Percentiles rank a stretch among this genome's conserved stretches.
phyloP scores from a whole-genome alignment of 2,888 invertebrate genomes.

The Norana najaformis region DNA sequence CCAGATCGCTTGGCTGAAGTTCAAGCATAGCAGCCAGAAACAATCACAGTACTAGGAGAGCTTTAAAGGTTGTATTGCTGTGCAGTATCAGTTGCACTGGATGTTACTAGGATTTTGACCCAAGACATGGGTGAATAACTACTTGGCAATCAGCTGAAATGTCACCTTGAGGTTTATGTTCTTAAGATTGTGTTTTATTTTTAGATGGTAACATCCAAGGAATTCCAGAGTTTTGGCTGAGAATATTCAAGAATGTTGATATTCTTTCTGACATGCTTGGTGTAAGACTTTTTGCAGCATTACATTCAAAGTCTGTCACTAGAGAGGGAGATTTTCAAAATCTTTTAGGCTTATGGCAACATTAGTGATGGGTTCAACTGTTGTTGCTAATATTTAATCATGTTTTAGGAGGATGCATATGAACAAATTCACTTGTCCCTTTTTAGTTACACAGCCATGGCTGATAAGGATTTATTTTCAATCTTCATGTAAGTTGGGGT shows the following conservation, averaged over 20 bases:
- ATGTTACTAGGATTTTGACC: too few relatives aligned
- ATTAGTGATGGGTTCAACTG: not conserved
- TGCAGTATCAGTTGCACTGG: too few relatives aligned
- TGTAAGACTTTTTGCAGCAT: not conserved
- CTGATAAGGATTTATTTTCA: not conserved
- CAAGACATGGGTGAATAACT: too few relatives aligned
- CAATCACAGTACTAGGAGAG: too few relatives aligned
- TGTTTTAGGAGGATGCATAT: not conserved
- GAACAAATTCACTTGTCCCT: not conserved
- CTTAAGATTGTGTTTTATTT: conserved; percentile 32
- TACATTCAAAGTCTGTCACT: too few relatives aligned
- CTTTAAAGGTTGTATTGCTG: too few relatives aligned
- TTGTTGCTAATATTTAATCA: not conserved
- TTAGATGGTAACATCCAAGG: conserved; percentile 66
- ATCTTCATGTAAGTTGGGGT: not conserved
- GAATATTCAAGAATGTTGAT: conserved; percentile 87
- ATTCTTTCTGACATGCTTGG: conserved; percentile 81
- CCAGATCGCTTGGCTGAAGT: too few relatives aligned
- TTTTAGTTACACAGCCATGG: not conserved
- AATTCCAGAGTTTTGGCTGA: conserved; percentile 93
- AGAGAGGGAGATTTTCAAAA: not conserved
- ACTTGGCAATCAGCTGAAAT: too few relatives aligned
- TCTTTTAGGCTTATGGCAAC: not conserved
- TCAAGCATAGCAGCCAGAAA: too few relatives aligned
- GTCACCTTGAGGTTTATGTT: too few relatives aligned